phyloP scores from a whole-genome alignment of 2,888 invertebrate species.

The Linnaemya vulpina region DNA sequence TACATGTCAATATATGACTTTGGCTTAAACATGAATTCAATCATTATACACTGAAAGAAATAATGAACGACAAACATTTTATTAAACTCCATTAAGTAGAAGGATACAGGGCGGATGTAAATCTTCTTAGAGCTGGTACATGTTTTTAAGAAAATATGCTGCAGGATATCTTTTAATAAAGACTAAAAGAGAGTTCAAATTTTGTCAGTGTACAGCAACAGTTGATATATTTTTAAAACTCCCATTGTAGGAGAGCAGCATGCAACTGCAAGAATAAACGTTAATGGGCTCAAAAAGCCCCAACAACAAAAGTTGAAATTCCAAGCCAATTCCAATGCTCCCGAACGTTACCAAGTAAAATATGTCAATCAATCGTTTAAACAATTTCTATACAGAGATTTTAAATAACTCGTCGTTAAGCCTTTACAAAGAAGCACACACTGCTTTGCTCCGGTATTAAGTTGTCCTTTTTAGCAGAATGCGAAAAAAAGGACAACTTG shows the following conservation, averaged over 20 bases:
- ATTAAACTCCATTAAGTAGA: background rate
- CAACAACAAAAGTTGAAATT: slow-evolving; percentile 51
- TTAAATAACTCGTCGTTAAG: slow-evolving; percentile 30
- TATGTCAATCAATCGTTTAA: slow-evolving; percentile 73
- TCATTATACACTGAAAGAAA: slow-evolving; percentile 25
- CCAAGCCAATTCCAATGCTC: slow-evolving; percentile 68
- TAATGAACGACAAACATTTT: background rate
- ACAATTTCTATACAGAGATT: slow-evolving; percentile 46
- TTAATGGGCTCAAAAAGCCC: slow-evolving; percentile 62
- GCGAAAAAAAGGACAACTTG: slow-evolving; percentile 38
- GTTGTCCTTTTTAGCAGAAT: slow-evolving; percentile 68
- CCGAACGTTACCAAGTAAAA: slow-evolving; percentile 44
- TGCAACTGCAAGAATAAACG: slow-evolving; percentile 6
- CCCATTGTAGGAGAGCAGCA: background rate
- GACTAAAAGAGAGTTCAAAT: background rate
- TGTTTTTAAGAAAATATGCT: background rate
- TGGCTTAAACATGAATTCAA: slow-evolving; percentile 9
- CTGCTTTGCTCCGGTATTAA: slow-evolving; percentile 69
- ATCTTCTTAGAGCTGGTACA: background rate
- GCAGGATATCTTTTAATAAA: background rate
- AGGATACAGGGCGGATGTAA: background rate
- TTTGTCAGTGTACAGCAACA: slow-evolving; percentile 25
- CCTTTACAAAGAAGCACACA: slow-evolving; percentile 12
- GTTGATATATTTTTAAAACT: slow-evolving; percentile 4
- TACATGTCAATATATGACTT: slow-evolving; percentile 53